Evolutionary conservation across 2,888 invertebrate species (phyloP).

Genomic region (Trachelus stipa): DNA sequence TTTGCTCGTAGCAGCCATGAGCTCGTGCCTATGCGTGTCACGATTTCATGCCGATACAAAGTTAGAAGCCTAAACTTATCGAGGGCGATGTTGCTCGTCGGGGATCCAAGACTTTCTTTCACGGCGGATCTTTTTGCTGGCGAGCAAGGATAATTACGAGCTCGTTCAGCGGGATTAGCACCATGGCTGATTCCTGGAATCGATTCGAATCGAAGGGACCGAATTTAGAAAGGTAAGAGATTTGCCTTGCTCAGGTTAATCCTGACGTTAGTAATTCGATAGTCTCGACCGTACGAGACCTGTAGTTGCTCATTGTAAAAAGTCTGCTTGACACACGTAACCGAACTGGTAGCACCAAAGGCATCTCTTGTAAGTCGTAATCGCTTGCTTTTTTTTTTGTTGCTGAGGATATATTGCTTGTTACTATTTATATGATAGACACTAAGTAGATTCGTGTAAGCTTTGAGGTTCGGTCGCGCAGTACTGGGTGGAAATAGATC

Average conservation of each 20-base stretch:
- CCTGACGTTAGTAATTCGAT: neutral
- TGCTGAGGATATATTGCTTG: no score
- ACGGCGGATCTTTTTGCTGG: neutral
- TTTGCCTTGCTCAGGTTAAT: neutral
- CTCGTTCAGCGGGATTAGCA: neutral
- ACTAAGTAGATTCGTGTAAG: neutral
- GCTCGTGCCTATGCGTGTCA: constrained; percentile 51
- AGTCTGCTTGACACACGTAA: neutral
- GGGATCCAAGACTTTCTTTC: neutral
- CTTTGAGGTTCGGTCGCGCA: neutral
- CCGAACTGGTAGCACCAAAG: neutral
- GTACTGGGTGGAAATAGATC: neutral
- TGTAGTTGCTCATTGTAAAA: neutral
- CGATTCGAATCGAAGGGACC: neutral
- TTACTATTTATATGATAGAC: no score
- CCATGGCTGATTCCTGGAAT: neutral
- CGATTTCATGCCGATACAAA: constrained; percentile 27
- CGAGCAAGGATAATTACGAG: neutral
- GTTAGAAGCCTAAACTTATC: neutral
- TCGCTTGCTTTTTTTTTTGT: no score
- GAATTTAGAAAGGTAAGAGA: neutral
- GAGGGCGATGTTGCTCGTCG: neutral
- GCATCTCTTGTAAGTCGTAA: neutral
- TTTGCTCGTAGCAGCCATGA: constrained; percentile 29
- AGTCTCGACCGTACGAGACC: neutral